A percentile compares a stretch with the other conserved stretches of the same genome.
Evolutionary conservation across 2,797 vertebrate species (phyloP).

Genomic region (Pipistrellus kuhlii): DNA sequence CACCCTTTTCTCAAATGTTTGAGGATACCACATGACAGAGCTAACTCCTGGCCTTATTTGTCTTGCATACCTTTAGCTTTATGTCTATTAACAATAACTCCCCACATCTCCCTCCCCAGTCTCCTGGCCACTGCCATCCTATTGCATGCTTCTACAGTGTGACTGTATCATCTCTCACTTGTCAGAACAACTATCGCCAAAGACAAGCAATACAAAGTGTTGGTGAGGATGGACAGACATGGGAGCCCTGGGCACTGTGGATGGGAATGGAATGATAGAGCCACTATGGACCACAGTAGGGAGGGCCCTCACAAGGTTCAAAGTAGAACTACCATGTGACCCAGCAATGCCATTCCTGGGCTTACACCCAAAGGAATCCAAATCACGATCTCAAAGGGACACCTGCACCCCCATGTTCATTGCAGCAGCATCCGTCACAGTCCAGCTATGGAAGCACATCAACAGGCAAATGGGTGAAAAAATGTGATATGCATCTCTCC

Average conservation of each 20-base stretch:
- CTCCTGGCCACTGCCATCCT: background rate
- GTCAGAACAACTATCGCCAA: background rate
- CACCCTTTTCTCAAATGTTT: background rate
- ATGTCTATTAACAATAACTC: background rate
- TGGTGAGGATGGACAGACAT: background rate
- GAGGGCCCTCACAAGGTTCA: background rate
- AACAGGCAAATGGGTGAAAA: background rate
- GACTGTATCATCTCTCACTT: background rate
- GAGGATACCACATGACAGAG: background rate
- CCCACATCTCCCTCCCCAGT: background rate
- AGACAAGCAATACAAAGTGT: background rate
- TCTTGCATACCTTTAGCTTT: background rate
- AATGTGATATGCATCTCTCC: background rate
- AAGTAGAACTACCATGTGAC: background rate
- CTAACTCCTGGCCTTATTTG: background rate
- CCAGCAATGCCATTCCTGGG: background rate
- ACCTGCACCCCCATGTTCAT: background rate
- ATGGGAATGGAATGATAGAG: background rate
- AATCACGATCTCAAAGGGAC: background rate
- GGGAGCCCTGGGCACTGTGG: background rate
- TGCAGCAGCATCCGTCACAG: background rate
- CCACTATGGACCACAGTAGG: background rate
- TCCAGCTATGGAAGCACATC: background rate
- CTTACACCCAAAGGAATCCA: background rate
- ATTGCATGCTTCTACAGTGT: background rate